phyloP scores from a whole-genome alignment of 2,888 invertebrate species.

The Oegoconia quadripuncta region DNA sequence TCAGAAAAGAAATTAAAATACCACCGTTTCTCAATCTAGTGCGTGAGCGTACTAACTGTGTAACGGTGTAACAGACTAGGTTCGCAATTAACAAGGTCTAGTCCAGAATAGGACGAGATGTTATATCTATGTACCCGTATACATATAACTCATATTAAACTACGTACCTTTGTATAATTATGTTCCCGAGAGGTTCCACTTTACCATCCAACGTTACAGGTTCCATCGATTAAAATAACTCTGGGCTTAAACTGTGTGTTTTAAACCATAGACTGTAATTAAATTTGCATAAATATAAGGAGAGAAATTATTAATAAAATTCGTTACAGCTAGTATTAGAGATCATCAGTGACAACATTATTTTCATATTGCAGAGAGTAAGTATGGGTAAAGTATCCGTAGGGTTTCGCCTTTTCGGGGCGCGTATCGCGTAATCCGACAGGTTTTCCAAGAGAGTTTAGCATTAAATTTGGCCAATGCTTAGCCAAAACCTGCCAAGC shows the following conservation, averaged over 20 bases:
- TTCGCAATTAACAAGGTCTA: constrained; percentile 53
- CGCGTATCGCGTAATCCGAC: too few species aligned
- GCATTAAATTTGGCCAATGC: too few species aligned
- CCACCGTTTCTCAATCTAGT: too few species aligned
- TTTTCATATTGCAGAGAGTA: neutral
- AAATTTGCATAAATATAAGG: constrained; percentile 27
- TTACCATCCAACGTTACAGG: neutral
- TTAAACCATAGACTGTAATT: constrained; percentile 20
- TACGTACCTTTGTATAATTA: constrained; percentile 13
- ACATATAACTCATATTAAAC: constrained; percentile 10
- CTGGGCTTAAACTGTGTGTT: constrained; percentile 19
- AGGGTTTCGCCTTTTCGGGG: neutral
- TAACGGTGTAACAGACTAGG: constrained; percentile 48
- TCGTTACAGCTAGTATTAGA: neutral
- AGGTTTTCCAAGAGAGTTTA: too few species aligned
- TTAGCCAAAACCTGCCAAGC: too few species aligned
- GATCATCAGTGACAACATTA: neutral
- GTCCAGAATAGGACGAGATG: constrained; percentile 41
- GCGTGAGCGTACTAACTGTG: constrained; percentile 31
- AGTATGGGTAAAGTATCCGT: neutral
- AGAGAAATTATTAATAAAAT: neutral
- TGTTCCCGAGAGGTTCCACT: neutral
- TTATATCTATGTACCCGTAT: neutral
- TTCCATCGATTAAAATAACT: constrained; percentile 2
- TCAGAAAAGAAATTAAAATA: too few species aligned